Conservation (phyloP, 2,113 vertebrate species). For the Murina feae region DNA sequence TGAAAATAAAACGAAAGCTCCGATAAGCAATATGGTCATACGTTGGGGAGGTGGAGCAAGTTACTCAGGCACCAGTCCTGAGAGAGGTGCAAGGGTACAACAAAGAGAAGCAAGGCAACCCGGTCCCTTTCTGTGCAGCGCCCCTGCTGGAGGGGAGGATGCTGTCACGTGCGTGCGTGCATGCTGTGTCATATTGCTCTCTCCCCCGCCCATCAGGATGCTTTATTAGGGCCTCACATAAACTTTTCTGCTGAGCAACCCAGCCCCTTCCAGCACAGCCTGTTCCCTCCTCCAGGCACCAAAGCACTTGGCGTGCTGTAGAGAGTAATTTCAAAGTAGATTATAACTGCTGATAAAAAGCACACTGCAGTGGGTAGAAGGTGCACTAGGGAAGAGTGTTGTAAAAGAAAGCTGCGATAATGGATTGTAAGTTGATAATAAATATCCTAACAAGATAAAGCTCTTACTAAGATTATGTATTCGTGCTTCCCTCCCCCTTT, state of each 20-base stretch:
- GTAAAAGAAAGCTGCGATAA: constrained; percentile 18
- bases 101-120: neutral
- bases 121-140: neutral
- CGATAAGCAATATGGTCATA: neutral
- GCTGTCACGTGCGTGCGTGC: neutral
- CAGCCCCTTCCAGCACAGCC: neutral
- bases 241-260: neutral
- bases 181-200: accelerated
- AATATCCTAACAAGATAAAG: constrained; percentile 22
- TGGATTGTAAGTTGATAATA: neutral
- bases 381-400: neutral
- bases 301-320: neutral
- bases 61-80: neutral
- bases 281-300: neutral
- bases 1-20: neutral
- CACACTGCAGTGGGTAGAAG: constrained; percentile 14
- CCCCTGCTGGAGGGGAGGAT: neutral
- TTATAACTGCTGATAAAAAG: constrained; percentile 22
- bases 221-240: neutral
- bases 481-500: neutral
- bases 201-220: neutral
- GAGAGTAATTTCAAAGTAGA: constrained; percentile 12
- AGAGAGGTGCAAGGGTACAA: neutral
- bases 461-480: constrained; percentile 3
- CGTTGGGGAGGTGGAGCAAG: neutral